Evolutionary conservation across 2,113 vertebrate genomes (phyloP).

Genomic region (Periophthalmus modestus): DNA sequence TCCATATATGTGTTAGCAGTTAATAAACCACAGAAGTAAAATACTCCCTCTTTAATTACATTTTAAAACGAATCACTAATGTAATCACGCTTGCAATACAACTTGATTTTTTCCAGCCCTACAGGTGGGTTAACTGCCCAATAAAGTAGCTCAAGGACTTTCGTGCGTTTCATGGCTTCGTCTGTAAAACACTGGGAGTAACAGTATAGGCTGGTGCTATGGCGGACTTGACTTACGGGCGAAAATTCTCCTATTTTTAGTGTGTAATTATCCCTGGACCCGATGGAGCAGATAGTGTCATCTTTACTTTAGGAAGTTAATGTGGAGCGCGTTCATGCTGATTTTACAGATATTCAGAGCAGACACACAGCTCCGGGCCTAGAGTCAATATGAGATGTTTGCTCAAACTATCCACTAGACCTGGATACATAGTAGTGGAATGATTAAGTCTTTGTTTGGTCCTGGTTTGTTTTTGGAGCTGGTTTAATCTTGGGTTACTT

Average conservation of each 20-base stretch:
- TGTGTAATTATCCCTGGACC: conserved; percentile 27
- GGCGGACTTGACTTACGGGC: conserved; percentile 4
- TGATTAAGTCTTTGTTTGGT: neutral
- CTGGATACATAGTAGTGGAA: neutral
- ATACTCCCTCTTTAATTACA: too few species aligned
- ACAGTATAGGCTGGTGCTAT: neutral
- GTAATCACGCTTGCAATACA: too few species aligned
- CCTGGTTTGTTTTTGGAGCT: neutral
- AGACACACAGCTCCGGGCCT: conserved; percentile 3
- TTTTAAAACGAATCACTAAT: too few species aligned
- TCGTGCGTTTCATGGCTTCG: neutral
- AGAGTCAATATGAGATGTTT: conserved; percentile 4
- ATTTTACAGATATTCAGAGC: conserved; percentile 18
- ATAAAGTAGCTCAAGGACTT: too few species aligned
- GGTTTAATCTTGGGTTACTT: neutral
- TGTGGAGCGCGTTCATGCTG: conserved; percentile 13
- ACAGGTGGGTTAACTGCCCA: neutral
- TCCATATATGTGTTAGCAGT: too few species aligned
- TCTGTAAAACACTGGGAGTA: conserved; percentile 12
- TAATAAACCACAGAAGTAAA: too few species aligned
- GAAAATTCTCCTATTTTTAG: conserved; percentile 35
- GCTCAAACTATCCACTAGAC: conserved; percentile 1
- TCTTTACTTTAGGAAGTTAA: conserved; percentile 37
- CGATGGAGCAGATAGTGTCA: conserved; percentile 36
- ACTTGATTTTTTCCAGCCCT: too few species aligned